A percentile compares a stretch with the other conserved stretches of the same genome.
phyloP scores from a whole-genome alignment of 2,113 vertebrate genomes.

The Tringa solitaria region DNA sequence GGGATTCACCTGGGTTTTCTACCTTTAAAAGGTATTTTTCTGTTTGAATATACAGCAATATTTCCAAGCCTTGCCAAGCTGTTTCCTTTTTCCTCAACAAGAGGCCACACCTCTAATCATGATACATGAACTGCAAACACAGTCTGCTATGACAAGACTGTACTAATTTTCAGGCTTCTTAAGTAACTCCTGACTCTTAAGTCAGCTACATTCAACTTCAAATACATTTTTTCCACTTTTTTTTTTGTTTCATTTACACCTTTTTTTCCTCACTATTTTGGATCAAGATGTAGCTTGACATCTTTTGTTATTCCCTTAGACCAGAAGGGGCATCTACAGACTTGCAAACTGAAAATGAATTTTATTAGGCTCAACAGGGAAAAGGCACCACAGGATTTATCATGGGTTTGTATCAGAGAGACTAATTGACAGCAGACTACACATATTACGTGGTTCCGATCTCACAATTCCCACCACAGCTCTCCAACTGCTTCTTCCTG shows the following conservation, averaged over 20 bases:
- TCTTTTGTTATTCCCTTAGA: neutral
- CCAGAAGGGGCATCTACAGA: neutral
- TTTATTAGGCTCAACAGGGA: neutral
- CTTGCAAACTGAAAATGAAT: neutral
- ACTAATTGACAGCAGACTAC: conserved; percentile 24
- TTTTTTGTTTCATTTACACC: neutral
- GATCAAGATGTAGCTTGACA: neutral
- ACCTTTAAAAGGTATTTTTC: neutral
- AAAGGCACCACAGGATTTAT: neutral
- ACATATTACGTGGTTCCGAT: neutral
- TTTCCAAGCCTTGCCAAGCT: neutral
- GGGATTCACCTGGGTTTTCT: neutral
- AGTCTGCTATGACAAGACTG: accelerated
- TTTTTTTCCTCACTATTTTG: neutral
- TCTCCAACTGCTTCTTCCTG: neutral
- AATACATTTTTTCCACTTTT: neutral
- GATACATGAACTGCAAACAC: neutral
- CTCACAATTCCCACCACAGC: neutral
- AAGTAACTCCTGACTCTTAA: neutral
- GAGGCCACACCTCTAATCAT: neutral
- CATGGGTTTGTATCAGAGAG: neutral
- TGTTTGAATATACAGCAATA: neutral
- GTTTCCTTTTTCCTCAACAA: neutral
- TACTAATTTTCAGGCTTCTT: neutral
- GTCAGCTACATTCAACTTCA: neutral